phyloP scores from a whole-genome alignment of 2,797 vertebrate genomes.

The Esox lucius region DNA sequence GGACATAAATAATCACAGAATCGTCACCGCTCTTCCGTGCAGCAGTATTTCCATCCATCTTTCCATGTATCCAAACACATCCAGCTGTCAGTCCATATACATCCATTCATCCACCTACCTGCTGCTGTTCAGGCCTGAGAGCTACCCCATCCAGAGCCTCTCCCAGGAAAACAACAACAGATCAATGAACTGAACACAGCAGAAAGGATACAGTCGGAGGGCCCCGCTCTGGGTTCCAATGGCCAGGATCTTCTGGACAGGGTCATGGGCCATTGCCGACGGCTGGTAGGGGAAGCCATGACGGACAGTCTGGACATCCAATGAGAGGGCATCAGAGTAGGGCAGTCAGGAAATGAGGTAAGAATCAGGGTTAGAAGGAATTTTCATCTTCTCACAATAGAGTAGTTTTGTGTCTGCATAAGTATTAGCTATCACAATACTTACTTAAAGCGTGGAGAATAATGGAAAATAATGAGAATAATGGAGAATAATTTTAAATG shows the following conservation, averaged over 20 bases:
- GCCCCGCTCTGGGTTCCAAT: conserved; percentile 93
- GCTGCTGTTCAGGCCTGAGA: conserved; percentile 13
- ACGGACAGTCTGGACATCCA: conserved; percentile 85
- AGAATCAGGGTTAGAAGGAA: conserved; percentile 16
- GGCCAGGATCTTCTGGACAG: conserved; percentile 97
- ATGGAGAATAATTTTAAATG: not conserved
- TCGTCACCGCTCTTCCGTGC: not conserved
- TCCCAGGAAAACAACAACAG: conserved; percentile 3
- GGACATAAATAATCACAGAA: not conserved
- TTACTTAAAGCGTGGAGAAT: not conserved
- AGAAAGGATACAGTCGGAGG: conserved; percentile 97
- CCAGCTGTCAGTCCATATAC: conserved; percentile 26
- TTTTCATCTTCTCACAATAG: not conserved
- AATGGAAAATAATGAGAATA: not conserved
- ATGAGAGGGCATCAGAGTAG: conserved; percentile 39
- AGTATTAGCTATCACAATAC: not conserved
- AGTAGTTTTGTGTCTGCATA: not conserved
- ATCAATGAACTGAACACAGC: conserved; percentile 24
- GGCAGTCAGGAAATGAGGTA: conserved; percentile 17
- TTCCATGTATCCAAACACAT: conserved; percentile 58
- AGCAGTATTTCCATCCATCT: not conserved
- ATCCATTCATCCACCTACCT: conserved; percentile 60
- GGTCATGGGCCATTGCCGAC: conserved; percentile 97
- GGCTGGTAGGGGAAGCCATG: conserved; percentile 98
- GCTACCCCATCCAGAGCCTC: not conserved